Conservation (phyloP, 37 sponge, comb jelly and placozoan genomes). For the Bolinopsis microptera region DNA sequence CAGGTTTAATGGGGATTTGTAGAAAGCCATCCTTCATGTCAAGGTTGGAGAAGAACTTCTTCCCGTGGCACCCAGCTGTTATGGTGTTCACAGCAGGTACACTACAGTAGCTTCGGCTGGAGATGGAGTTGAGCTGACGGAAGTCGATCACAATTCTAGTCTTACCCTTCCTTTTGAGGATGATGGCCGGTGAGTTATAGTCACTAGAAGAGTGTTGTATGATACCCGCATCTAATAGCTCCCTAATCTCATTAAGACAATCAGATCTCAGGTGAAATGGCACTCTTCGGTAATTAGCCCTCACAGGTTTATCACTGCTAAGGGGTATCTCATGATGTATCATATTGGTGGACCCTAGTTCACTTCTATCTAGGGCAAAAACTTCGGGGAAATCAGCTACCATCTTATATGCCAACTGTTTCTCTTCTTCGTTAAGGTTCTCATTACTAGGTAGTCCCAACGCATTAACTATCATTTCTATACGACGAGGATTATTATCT, state of each 20-base stretch:
- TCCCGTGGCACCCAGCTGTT: constrained; percentile 71
- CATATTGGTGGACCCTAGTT: constrained; percentile 67
- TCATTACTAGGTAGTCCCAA: neutral
- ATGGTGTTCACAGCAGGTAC: constrained; percentile 76
- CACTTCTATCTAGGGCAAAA: neutral
- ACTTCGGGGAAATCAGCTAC: neutral
- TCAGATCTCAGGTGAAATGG: constrained; percentile 72
- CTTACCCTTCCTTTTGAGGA: constrained; percentile 71
- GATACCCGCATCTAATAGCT: constrained; percentile 73
- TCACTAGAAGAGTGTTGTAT: constrained; percentile 72
- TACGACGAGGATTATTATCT: neutral
- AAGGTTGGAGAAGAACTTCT: constrained; percentile 68
- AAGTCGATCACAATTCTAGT: constrained; percentile 72
- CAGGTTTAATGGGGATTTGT: constrained; percentile 71
- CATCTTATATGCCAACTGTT: neutral
- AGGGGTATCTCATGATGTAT: constrained; percentile 70
- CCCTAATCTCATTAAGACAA: constrained; percentile 66
- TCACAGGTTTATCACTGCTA: constrained; percentile 31
- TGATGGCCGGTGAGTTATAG: constrained; percentile 76
- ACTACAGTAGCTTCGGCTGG: constrained; percentile 72
- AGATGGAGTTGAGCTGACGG: constrained; percentile 71
- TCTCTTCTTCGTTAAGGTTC: neutral
- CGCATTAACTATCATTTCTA: neutral
- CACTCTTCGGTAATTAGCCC: constrained; percentile 68
- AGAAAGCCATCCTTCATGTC: constrained; percentile 73